A percentile compares a stretch with the other conserved stretches of the same genome.
phyloP scores from a whole-genome alignment of 1,140 invertebrate genomes.

The Drosophila truncata region DNA sequence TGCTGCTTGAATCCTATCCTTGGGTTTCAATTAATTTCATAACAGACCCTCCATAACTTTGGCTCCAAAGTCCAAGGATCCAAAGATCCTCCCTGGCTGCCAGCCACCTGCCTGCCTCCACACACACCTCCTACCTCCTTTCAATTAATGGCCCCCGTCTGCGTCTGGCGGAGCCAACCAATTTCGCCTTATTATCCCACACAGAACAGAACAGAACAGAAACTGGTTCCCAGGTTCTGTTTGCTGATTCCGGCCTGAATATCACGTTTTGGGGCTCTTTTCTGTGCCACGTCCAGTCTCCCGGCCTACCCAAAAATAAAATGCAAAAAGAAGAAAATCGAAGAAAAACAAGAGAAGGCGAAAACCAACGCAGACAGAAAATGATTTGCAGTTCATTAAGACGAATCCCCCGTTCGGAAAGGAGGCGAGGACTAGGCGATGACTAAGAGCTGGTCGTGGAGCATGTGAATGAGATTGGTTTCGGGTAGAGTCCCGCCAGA shows the following conservation, averaged over 20 bases:
- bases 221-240: constrained; percentile 51
- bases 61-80: constrained; percentile 46
- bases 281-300: constrained; percentile 44
- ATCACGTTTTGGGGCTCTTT: constrained; percentile 48
- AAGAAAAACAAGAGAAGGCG: constrained; percentile 29
- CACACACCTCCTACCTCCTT: constrained; percentile 50
- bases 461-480: constrained; percentile 66
- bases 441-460: constrained; percentile 56
- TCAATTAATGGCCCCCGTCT: constrained; percentile 57
- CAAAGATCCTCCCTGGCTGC: constrained; percentile 21
- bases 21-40: constrained; percentile 40
- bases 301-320: constrained; percentile 24
- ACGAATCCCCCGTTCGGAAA: constrained; percentile 38
- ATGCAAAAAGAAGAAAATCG: too few species aligned
- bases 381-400: constrained; percentile 82
- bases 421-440: constrained; percentile 59
- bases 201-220: constrained; percentile 38
- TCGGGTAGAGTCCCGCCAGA: constrained; percentile 12
- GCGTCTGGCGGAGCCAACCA: constrained; percentile 47
- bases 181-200: constrained; percentile 76
- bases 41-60: constrained; percentile 23
- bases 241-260: constrained; percentile 40
- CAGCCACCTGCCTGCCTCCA: constrained; percentile 41
- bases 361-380: constrained; percentile 68
- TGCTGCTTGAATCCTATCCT: neutral